These are phyloP conservation scores for Bothrops alternatus DNA, from an alignment of 2,797 vertebrate genomes.

Conservation along the genomic window DNA sequence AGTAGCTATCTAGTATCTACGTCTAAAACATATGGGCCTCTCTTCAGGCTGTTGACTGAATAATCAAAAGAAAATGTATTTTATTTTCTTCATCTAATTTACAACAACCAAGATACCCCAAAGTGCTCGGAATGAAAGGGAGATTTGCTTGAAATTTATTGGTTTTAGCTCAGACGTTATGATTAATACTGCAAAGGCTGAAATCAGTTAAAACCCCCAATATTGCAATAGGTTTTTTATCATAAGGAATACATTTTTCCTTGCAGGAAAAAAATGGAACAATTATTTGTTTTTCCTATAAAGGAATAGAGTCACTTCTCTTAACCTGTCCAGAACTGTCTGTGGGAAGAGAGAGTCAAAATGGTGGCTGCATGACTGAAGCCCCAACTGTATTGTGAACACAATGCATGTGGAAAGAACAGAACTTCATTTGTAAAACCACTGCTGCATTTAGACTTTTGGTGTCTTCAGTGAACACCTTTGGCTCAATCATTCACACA, in stretches of 20 bases:
- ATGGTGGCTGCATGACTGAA: neutral
- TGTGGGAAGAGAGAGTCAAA: neutral
- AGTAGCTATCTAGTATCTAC: neutral
- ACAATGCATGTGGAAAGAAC: neutral
- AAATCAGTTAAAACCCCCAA: neutral
- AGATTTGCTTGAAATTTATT: neutral
- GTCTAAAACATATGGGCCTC: neutral
- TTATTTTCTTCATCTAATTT: neutral
- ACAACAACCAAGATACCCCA: neutral
- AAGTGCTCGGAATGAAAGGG: neutral
- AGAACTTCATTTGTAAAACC: neutral
- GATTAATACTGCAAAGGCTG: neutral
- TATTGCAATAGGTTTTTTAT: neutral
- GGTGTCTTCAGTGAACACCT: neutral
- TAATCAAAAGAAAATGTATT: slow-evolving; percentile 2
- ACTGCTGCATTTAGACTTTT: neutral
- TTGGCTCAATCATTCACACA: neutral
- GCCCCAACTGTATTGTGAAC: neutral
- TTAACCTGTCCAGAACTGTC: neutral
- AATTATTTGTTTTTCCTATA: neutral
- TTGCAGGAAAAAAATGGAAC: neutral
- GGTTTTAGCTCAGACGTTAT: neutral
- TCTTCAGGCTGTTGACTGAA: neutral
- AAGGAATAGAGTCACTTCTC: neutral
- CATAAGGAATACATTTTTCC: neutral